Conservation (phyloP, 1,140 invertebrate genomes). For the Camponotus vicinus region DNA sequence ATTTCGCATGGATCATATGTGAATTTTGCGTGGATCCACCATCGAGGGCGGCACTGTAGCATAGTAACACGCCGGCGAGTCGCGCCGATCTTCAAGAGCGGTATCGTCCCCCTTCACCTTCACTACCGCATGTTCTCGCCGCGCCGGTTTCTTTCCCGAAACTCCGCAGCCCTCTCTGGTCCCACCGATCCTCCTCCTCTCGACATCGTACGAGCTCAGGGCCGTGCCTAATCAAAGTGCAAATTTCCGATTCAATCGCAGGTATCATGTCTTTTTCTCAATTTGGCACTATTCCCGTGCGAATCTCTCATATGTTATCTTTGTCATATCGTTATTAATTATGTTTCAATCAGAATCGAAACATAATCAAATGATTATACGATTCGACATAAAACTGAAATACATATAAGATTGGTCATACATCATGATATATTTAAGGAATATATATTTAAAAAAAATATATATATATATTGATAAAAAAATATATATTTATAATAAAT, state of each 20-base stretch:
- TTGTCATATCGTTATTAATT: too few relatives aligned
- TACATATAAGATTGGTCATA: background rate
- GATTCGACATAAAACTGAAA: too few relatives aligned
- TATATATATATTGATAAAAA: background rate
- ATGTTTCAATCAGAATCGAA: background rate
- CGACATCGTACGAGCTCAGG: constrained; percentile 83
- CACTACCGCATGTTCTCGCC: constrained; percentile 69
- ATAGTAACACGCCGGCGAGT: constrained; percentile 82
- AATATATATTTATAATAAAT: too few relatives aligned
- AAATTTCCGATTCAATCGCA: background rate
- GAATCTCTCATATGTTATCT: too few relatives aligned
- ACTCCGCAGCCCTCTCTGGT: constrained; percentile 69
- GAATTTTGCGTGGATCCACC: constrained; percentile 51
- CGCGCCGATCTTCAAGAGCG: constrained; percentile 75
- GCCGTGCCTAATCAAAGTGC: constrained; percentile 72
- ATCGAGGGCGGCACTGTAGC: constrained; percentile 81
- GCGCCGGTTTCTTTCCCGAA: constrained; percentile 77
- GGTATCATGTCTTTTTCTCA: background rate
- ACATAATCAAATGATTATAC: background rate
- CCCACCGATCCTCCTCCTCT: constrained; percentile 67
- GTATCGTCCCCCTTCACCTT: constrained; percentile 76
- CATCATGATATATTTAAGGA: background rate
- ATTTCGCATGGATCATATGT: constrained; percentile 14
- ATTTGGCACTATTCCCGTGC: too few relatives aligned
- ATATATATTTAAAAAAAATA: background rate